Evolutionary conservation across 2,113 vertebrate species (phyloP).

Genomic region (Rhinichthys klamathensis): DNA sequence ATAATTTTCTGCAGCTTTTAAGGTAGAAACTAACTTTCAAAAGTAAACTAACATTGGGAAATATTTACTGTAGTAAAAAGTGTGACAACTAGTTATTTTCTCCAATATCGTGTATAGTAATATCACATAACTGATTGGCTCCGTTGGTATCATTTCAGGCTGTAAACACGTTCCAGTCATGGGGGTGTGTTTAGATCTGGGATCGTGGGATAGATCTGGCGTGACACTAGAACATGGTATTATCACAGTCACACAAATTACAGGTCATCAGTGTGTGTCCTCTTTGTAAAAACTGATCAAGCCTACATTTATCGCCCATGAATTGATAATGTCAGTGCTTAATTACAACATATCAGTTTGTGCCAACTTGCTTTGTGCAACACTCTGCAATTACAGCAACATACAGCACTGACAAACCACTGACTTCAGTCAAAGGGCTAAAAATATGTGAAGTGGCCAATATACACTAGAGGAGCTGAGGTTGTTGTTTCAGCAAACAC

Average conservation of each 20-base stretch:
- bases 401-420: neutral
- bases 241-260: slow-evolving; percentile 52
- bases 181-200: slow-evolving; percentile 1
- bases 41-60: neutral
- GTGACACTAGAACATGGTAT: slow-evolving; percentile 42
- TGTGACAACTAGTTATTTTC: neutral
- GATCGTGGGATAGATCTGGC: slow-evolving; percentile 38
- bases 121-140: neutral
- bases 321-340: slow-evolving; percentile 39
- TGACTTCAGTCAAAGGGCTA: slow-evolving; percentile 13
- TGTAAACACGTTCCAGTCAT: neutral
- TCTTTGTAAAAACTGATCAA: slow-evolving; percentile 21
- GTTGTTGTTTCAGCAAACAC: neutral
- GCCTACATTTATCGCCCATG: slow-evolving; percentile 44
- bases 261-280: slow-evolving; percentile 47
- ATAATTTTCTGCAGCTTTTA: neutral
- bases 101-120: neutral
- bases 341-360: slow-evolving; percentile 48
- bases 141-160: neutral
- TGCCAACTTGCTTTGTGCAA: neutral
- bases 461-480: neutral
- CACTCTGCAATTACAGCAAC: slow-evolving; percentile 37
- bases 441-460: slow-evolving; percentile 5
- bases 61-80: neutral
- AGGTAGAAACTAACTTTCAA: neutral